Evolutionary conservation across 2,113 vertebrate species (phyloP), one percentile per base, ranked within the genome.

Genomic region (Sander vitreus): DNA sequence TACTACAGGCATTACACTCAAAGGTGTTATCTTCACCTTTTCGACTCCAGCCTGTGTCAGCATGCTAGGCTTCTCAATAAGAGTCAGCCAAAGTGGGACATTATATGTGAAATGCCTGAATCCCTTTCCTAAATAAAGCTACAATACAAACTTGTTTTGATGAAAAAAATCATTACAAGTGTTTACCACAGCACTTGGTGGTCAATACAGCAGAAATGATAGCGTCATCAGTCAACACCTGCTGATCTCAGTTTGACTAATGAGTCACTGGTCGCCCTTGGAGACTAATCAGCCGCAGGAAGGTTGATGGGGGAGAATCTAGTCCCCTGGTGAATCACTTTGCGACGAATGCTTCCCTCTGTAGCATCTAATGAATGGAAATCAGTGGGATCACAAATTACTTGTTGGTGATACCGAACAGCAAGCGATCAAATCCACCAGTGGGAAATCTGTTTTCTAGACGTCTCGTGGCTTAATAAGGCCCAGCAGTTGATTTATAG

Each of bases 271-370:
- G 62, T 83, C 14, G 80, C 60, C 87, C 87, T 91, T 91, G 88
- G 87, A 90, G 86, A 88, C 88, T 85, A 85, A 92, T 92, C 89
- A 88, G 80, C 67, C 78, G 75, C 63, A 76, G 75, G 67, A 78
- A 89, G 84, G 89, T 88, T 91, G 87, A 80, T 76, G 57, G 51
- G 68, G 47, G 50, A 27, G 82, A 80, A 83, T 84, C 75, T 76
- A 81, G 75, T 88, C 57, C 75, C 71, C 63, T 85, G 80, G 89
- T 91, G 76, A 91, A 91, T 89, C 76, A 53, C 71, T 85, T 7
- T 30, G 25, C 27, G 50, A 88, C 86, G 84, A 85, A 83, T 82
- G 60, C 72, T 71, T 65, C 69, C 62, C 62, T 84, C 43, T 33
- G n/a, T 75, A 60, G n/a, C 60, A 60, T 67, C 63, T 78, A 83